phyloP scores from a whole-genome alignment of 2,888 invertebrate genomes.

The Harpalus rufipes region DNA sequence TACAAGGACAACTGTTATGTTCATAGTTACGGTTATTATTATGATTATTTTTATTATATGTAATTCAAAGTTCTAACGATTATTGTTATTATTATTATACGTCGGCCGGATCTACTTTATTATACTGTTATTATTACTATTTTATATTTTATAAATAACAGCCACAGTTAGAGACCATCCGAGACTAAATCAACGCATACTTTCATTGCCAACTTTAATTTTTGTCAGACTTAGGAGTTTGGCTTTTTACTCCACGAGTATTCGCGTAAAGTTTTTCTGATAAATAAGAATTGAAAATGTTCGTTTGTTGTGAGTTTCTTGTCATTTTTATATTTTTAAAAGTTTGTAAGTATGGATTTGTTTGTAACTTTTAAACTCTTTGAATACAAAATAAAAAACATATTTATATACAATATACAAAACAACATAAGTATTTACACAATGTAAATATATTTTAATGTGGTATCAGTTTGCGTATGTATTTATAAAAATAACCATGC shows the following conservation, averaged over 20 bases:
- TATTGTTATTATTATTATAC: constrained; percentile 74
- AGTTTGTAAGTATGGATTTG: background rate
- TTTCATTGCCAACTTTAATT: constrained; percentile 41
- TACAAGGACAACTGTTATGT: constrained; percentile 74
- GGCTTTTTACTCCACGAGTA: background rate
- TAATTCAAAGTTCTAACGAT: constrained; percentile 76
- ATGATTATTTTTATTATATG: constrained; percentile 76
- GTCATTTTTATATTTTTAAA: constrained; percentile 27
- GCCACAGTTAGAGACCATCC: constrained; percentile 20
- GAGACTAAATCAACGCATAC: constrained; percentile 4
- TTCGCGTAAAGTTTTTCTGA: constrained; percentile 11
- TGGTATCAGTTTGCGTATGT: background rate
- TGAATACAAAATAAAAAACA: background rate
- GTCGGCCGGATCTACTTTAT: constrained; percentile 66
- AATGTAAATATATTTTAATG: background rate
- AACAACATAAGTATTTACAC: background rate
- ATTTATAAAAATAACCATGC: background rate
- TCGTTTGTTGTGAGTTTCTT: constrained; percentile 2
- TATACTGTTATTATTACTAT: constrained; percentile 70
- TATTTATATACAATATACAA: background rate
- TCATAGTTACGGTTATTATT: constrained; percentile 75
- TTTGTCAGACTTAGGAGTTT: constrained; percentile 1
- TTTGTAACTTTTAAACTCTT: background rate
- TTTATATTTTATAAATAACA: constrained; percentile 70
- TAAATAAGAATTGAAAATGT: constrained; percentile 12